Conservation (phyloP, 1,140 invertebrate species). For the Hyles vespertilio region DNA sequence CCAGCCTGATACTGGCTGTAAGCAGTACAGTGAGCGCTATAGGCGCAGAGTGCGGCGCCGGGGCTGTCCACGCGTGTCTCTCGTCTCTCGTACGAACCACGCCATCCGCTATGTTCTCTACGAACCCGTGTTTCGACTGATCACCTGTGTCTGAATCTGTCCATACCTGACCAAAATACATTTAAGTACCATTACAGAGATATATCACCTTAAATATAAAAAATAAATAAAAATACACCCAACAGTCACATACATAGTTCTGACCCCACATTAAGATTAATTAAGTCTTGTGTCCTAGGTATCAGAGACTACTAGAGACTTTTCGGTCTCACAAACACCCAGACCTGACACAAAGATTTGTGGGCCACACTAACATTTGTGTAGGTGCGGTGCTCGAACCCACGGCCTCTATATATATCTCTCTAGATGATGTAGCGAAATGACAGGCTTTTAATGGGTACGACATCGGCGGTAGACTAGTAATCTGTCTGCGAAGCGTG, state of each 20-base stretch:
- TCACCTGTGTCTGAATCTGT: constrained; percentile 55
- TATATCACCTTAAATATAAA: neutral
- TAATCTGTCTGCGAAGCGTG: too few species aligned
- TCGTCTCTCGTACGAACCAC: constrained; percentile 85
- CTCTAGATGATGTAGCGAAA: too few species aligned
- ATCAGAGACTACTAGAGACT: too few species aligned
- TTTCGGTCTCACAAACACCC: too few species aligned
- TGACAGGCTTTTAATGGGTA: too few species aligned
- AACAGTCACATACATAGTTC: neutral
- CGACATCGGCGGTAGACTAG: too few species aligned
- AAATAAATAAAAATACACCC: neutral
- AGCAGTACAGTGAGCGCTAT: constrained; percentile 78
- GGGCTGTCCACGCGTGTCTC: constrained; percentile 84
- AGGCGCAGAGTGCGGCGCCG: constrained; percentile 76
- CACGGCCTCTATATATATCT: too few species aligned
- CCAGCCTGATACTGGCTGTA: constrained; percentile 76
- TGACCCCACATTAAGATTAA: too few species aligned
- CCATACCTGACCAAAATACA: constrained; percentile 42
- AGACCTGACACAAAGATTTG: too few species aligned
- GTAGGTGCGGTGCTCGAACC: too few species aligned
- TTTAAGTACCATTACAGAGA: neutral
- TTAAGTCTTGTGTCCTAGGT: too few species aligned
- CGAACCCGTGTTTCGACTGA: constrained; percentile 31
- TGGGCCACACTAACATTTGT: too few species aligned
- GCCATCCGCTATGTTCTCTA: constrained; percentile 81